phyloP scores from a whole-genome alignment of 1,140 invertebrate species.

The Xylocopa sonorina region DNA sequence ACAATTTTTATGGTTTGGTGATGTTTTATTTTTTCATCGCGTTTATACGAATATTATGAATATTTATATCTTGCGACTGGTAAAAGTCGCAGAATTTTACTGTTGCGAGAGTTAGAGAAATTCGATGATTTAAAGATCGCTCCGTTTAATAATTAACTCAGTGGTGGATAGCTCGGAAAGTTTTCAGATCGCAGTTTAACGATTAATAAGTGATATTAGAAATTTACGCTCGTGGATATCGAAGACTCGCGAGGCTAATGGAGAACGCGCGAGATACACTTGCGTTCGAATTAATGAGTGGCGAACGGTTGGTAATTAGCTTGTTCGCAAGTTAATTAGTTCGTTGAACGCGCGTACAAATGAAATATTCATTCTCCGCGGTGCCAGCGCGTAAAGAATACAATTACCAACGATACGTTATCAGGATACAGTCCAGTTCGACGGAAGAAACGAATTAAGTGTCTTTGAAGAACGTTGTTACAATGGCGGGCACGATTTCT shows the following conservation, averaged over 20 bases:
- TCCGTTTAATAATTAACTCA: not conserved
- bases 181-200: too few relatives aligned
- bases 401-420: not conserved
- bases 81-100: too few relatives aligned
- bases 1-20: too few relatives aligned
- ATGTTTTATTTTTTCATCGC: too few relatives aligned
- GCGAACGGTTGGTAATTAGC: conserved; percentile 15
- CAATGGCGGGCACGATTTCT: not conserved
- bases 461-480: too few relatives aligned
- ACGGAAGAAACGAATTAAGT: not conserved
- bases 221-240: not conserved
- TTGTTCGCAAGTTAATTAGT: conserved; percentile 31
- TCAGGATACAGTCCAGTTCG: not conserved
- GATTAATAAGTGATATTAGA: not conserved
- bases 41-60: too few relatives aligned
- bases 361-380: conserved; percentile 11
- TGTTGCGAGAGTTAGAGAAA: too few relatives aligned
- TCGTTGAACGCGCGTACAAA: not conserved
- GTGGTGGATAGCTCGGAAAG: not conserved
- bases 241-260: not conserved
- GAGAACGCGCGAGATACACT: not conserved
- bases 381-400: not conserved
- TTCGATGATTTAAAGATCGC: not conserved
- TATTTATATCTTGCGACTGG: too few relatives aligned
- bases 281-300: conserved; percentile 14